phyloP scores from a whole-genome alignment of 2,888 invertebrate species.

The Spodoptera exigua region DNA sequence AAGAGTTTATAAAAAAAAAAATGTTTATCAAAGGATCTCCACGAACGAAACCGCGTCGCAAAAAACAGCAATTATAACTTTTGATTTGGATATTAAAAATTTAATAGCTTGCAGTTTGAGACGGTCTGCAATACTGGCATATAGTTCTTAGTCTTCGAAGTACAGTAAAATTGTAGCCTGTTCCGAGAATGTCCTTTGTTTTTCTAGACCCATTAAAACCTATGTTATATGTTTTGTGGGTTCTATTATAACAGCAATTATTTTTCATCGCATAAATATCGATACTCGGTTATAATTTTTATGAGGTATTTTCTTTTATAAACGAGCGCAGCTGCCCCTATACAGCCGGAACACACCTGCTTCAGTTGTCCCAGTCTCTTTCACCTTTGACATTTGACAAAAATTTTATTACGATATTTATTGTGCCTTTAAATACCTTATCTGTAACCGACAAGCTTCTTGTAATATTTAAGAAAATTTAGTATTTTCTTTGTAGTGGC shows the following conservation, averaged over 20 bases:
- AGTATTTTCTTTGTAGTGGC: slow-evolving; percentile 36
- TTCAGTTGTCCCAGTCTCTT: slow-evolving; percentile 65
- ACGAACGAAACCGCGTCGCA: slow-evolving; percentile 26
- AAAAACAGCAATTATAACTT: slow-evolving; percentile 51
- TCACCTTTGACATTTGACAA: slow-evolving; percentile 83
- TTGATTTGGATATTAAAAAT: slow-evolving; percentile 57
- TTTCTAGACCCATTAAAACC: slow-evolving; percentile 52
- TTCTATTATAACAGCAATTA: slow-evolving; percentile 51
- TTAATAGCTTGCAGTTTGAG: slow-evolving; percentile 57
- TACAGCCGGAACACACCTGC: slow-evolving; percentile 74
- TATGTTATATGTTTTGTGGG: slow-evolving; percentile 36
- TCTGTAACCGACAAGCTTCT: slow-evolving; percentile 24
- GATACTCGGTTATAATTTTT: slow-evolving; percentile 61
- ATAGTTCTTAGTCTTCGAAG: slow-evolving; percentile 52
- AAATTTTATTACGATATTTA: slow-evolving; percentile 58
- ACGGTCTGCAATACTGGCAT: slow-evolving; percentile 52
- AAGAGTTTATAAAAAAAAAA: too few species aligned
- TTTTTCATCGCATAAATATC: slow-evolving; percentile 57
- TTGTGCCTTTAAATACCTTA: slow-evolving; percentile 50
- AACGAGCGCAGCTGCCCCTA: slow-evolving; percentile 69
- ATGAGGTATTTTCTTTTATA: slow-evolving; percentile 62
- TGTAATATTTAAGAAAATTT: slow-evolving; percentile 29
- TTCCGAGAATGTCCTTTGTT: slow-evolving; percentile 59
- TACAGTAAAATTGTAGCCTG: slow-evolving; percentile 47
- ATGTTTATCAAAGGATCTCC: slow-evolving; percentile 20